Evolutionary conservation across 2,888 invertebrate species (phyloP), one percentile per base, ranked within the genome.

Genomic region (Agrochola litura): DNA sequence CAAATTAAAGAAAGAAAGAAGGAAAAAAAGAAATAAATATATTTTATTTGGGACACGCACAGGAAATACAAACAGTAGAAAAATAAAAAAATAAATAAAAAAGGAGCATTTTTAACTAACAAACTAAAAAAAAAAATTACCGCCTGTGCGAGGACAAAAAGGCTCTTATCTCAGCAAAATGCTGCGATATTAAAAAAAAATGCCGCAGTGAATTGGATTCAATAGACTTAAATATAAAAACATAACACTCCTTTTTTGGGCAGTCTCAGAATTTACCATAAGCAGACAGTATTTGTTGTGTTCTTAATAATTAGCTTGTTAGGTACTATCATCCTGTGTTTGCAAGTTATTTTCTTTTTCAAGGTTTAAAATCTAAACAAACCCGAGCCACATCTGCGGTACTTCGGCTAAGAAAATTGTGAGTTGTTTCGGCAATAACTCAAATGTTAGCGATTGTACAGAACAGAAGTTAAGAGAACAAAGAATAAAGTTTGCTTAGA

Each of bases 391-490:
- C 85, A 70, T 77, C 67, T 78, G 71, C 56, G 37, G 65, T 83
- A 72, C 64, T 74, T 66, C 6, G 30, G 65, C 72, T 66, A 75
- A 77, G 71, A 82, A 84, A 82, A 82, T 63, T 82, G 63, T 72
- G 69, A 74, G 79, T 75, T 78, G 79, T 78, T 86, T 82, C 68
- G 63, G 72, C 86, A 69, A 83, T 84, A 84, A 86, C 79, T 84
- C 83, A 84, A 83, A 83, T 85, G 86, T 86, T 86, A 78, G 69
- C 83, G 72, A 78, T 84, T 74, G 71, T 74, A 63, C 73, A 22
- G 83, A 72, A 83, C 74, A 78, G 16, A 83, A 86, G 83, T 82
- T 86, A 78, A 43, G 67, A 85, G 82, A 73, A 83, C 83, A 83
- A 78, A 82, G 78, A 83, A 74, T 79, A 83, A 83, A 84, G 58